Conservation (phyloP, 2,113 vertebrate species). For the Sminthopsis crassicaudata region DNA sequence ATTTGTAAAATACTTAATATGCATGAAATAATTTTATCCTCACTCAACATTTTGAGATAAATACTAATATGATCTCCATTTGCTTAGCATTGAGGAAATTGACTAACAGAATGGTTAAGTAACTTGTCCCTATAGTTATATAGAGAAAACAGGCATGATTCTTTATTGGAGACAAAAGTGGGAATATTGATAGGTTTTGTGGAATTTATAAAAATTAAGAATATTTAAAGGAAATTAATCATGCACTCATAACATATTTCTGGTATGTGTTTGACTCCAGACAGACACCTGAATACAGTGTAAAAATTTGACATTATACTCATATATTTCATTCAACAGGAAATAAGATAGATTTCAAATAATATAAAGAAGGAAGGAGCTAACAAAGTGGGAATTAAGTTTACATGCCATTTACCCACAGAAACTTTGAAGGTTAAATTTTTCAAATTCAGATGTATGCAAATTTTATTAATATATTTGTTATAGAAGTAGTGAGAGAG, state of each 20-base stretch:
- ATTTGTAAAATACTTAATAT: neutral
- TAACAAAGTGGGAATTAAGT: neutral
- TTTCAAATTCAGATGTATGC: neutral
- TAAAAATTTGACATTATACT: neutral
- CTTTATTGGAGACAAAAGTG: conserved; percentile 62
- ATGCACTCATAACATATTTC: conserved; percentile 61
- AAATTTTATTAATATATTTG: too few species aligned
- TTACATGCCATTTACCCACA: neutral
- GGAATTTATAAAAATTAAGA: conserved; percentile 65
- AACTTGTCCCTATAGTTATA: neutral
- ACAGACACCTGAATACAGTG: conserved; percentile 3
- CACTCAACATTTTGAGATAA: neutral
- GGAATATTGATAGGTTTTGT: conserved; percentile 59
- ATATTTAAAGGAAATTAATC: conserved; percentile 66
- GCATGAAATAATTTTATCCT: neutral
- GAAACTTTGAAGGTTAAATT: neutral
- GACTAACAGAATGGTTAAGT: neutral
- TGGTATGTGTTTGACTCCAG: conserved; percentile 59
- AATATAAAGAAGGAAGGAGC: neutral
- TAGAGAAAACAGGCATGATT: conserved; percentile 63
- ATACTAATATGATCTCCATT: neutral
- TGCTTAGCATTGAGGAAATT: neutral
- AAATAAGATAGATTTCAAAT: conserved; percentile 24
- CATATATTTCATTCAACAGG: conserved; percentile 5
- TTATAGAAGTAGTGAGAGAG: too few species aligned